Percentiles rank a stretch among this genome's conserved stretches.
Conservation (phyloP, 2,888 invertebrate species). For the Catocala nupta region DNA sequence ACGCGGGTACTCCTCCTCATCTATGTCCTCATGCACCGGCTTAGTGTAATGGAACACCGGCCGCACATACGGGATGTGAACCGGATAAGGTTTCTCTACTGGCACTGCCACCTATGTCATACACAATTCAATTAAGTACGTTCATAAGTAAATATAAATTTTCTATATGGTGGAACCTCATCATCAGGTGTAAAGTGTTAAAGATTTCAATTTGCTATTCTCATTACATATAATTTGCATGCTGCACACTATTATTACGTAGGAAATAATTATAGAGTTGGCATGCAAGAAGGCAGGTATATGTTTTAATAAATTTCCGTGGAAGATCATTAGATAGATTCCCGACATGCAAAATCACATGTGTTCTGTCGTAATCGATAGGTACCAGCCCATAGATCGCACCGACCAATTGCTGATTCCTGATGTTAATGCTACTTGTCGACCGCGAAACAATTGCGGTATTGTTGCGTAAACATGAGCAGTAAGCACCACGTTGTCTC, state of each 20-base stretch:
- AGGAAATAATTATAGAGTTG: constrained; percentile 36
- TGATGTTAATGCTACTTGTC: constrained; percentile 27
- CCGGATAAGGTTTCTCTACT: constrained; percentile 91
- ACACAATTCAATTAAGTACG: constrained; percentile 1
- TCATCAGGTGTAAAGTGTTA: constrained; percentile 27
- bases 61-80: constrained; percentile 89
- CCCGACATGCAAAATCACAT: constrained; percentile 36
- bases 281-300: constrained; percentile 38
- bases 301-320: constrained; percentile 32
- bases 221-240: constrained; percentile 32
- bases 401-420: constrained; percentile 19
- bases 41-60: constrained; percentile 84
- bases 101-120: constrained; percentile 88
- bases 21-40: constrained; percentile 67
- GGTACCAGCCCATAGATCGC: constrained; percentile 4
- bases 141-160: neutral
- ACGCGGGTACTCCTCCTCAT: constrained; percentile 71
- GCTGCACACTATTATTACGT: constrained; percentile 32
- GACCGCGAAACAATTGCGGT: constrained; percentile 24
- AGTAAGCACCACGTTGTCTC: constrained; percentile 21
- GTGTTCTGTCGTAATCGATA: constrained; percentile 7
- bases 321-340: constrained; percentile 24
- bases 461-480: constrained; percentile 36
- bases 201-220: constrained; percentile 31
- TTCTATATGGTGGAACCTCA: constrained; percentile 1